These are phyloP conservation scores for Podarcis muralis DNA, from an alignment of 2,113 vertebrate species.

Conservation along the genomic window DNA sequence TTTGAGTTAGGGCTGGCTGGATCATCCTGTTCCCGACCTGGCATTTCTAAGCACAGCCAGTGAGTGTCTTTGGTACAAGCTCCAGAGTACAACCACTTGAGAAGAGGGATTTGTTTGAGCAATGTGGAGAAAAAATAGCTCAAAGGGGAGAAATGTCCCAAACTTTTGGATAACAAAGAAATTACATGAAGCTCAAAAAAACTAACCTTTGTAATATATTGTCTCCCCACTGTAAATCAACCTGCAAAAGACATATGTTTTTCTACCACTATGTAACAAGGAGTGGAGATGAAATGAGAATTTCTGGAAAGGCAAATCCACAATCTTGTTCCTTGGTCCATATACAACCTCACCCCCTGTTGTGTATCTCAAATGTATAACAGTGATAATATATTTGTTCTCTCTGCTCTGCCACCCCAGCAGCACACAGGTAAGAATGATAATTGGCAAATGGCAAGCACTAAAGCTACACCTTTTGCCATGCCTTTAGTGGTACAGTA, in stretches of 20 bases:
- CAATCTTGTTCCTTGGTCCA: too few relatives aligned
- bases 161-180: slow-evolving; percentile 25
- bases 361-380: not conserved
- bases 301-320: not conserved
- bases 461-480: not conserved
- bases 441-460: not conserved
- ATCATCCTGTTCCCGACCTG: slow-evolving; percentile 51
- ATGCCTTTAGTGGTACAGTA: not conserved
- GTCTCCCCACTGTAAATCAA: not conserved
- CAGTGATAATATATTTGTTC: not conserved
- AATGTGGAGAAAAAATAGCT: slow-evolving; percentile 45
- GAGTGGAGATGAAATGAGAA: not conserved
- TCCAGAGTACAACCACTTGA: not conserved
- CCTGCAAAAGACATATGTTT: not conserved
- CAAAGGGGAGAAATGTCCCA: slow-evolving; percentile 44
- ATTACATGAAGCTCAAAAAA: slow-evolving; percentile 18
- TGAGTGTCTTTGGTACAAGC: slow-evolving; percentile 19
- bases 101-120: slow-evolving; percentile 22
- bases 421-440: not conserved
- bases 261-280: not conserved
- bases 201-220: slow-evolving; percentile 21
- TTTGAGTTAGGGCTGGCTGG: not conserved
- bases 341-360: not conserved
- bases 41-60: slow-evolving; percentile 36
- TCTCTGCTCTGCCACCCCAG: not conserved